phyloP scores from a whole-genome alignment of 2,113 vertebrate genomes.

The Lipophrys pholis region DNA sequence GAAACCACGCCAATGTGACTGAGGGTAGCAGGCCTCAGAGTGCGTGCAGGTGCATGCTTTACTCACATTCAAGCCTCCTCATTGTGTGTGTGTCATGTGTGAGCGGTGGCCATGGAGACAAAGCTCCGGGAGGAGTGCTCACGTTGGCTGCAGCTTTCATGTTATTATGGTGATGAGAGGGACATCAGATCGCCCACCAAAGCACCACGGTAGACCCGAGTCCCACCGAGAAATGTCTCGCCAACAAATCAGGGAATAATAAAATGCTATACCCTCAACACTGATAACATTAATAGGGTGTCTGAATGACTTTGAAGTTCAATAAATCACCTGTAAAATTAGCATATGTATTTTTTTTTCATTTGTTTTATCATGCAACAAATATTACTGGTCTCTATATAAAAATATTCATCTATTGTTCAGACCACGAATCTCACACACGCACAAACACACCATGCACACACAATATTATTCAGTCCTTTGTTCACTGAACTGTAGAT shows the following conservation, averaged over 20 bases:
- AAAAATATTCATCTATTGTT: slow-evolving; percentile 46
- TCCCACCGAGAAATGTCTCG: slow-evolving; percentile 16
- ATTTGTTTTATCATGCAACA: slow-evolving; percentile 24
- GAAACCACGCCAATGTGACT: slow-evolving; percentile 40
- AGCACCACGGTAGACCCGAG: slow-evolving; percentile 5
- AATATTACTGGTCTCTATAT: slow-evolving; percentile 15
- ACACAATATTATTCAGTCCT: slow-evolving; percentile 36
- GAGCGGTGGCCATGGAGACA: slow-evolving; percentile 76
- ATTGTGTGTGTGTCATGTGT: slow-evolving; percentile 72
- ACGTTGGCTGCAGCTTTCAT: background rate
- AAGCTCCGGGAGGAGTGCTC: slow-evolving; percentile 59
- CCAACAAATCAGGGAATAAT: slow-evolving; percentile 18
- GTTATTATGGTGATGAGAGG: slow-evolving; percentile 67
- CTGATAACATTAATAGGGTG: slow-evolving; percentile 4
- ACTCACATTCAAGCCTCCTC: slow-evolving; percentile 50
- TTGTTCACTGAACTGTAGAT: slow-evolving; percentile 57
- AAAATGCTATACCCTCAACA: background rate
- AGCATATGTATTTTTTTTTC: slow-evolving; percentile 21
- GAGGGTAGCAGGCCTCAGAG: slow-evolving; percentile 30
- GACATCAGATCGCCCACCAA: slow-evolving; percentile 39
- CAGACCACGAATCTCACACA: slow-evolving; percentile 65
- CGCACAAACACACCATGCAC: slow-evolving; percentile 11
- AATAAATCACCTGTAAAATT: slow-evolving; percentile 32
- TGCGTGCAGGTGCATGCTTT: slow-evolving; percentile 61
- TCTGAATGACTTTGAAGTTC: slow-evolving; percentile 2